phyloP scores from a whole-genome alignment of 2,113 vertebrate genomes.

The Sciurus niger region DNA sequence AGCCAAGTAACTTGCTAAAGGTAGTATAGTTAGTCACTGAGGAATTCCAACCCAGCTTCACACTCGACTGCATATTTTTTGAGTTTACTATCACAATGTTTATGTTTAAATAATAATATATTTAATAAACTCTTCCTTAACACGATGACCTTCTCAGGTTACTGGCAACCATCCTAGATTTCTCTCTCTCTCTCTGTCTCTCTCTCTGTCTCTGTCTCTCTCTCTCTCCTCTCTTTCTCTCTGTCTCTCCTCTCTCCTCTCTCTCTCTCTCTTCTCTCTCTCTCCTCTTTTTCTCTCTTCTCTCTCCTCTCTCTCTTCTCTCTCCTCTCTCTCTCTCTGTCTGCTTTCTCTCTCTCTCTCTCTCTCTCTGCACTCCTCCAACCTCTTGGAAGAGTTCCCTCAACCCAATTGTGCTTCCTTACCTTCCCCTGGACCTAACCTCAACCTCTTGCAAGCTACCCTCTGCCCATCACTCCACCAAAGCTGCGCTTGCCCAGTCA shows the following conservation, averaged over 20 bases:
- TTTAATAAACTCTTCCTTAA: conserved; percentile 24
- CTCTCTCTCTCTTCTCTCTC: no score
- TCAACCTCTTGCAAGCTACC: background rate
- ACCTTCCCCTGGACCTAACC: background rate
- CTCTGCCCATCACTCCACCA: background rate
- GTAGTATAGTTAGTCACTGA: background rate
- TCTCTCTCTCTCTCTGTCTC: background rate
- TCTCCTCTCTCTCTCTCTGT: no score
- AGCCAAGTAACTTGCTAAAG: conserved; percentile 34
- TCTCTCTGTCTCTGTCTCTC: no score
- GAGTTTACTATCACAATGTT: conserved; percentile 2
- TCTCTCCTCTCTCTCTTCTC: no score
- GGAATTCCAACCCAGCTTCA: conserved; percentile 8
- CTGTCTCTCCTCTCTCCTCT: no score
- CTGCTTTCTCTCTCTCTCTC: no score
- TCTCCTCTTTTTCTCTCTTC: no score
- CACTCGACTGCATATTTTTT: background rate
- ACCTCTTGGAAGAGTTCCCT: background rate
- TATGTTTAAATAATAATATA: background rate
- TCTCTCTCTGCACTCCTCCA: background rate
- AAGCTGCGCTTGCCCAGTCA: background rate
- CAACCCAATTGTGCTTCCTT: background rate
- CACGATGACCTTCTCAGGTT: background rate
- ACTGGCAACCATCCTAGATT: background rate
- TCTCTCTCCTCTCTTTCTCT: no score